Base-by-base conservation (phyloP, 2,888 invertebrate species). In the Dasysyrphus albostriatus region DNA sequence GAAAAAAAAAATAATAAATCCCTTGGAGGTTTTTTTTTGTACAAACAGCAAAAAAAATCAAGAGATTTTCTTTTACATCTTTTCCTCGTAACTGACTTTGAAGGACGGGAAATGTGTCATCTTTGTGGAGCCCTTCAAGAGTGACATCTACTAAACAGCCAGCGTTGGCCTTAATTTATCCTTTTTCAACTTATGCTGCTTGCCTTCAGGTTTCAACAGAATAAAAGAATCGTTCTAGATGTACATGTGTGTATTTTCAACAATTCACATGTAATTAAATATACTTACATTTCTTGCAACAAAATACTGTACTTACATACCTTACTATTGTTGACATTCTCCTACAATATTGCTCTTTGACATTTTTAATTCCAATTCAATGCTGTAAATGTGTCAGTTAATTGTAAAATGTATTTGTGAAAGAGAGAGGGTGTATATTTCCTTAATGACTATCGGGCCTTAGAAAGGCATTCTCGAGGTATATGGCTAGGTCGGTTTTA, bases 281-380 rank as follows among this genome's bases (percentile, higher is more conserved):
- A 59, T 10, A 24, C 24, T 24, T 5, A 29, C 54, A 44, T 24
- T 37, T 19, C 51, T 44, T 56, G 10, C 39, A 65, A 7, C 29
- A 49, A 34, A 37, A 1, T 7, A n/a, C 12, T 0, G 24, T 8
- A 16, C 1, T 1, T 16, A 49, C 16, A 24, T 54, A 37, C 32
- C 3, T 32, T 3, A n/a, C n/a, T n/a, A n/a, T 32, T 6, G 74
- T 51, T 63, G 75, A 65, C 78, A 72, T 84, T 59, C 65, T 54
- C 24, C 65, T 72, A 3, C 0, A 24, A n/a, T n/a, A 16, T 34
- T 44, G 65, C 44, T 34, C 32, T 49, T 70, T 84, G 75, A 84
- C 75, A 80, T 58, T 80, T 84, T 84, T 76, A 84, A 84, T 80
- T 84, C 83, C 83, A 67, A 70, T 76, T 37, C 79, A 80, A 84